A percentile compares a stretch with the other conserved stretches of the same genome.
Evolutionary conservation across 2,113 vertebrate genomes (phyloP).

Genomic region (Neolamprologus sp.): DNA sequence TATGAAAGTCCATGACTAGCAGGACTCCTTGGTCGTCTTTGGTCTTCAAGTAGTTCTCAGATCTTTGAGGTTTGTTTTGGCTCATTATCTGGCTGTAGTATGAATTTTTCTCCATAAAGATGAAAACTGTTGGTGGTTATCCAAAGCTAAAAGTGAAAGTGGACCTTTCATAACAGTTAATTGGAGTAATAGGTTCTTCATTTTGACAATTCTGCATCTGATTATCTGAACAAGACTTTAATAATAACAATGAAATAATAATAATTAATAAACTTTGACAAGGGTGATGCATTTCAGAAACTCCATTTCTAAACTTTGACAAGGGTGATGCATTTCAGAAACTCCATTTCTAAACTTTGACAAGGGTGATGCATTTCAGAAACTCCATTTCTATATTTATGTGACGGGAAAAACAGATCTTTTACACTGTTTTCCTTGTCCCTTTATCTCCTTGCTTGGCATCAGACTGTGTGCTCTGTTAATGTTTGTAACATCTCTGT

Average conservation of each 20-base stretch:
- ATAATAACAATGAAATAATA: background rate
- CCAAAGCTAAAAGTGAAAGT: background rate
- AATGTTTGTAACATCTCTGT: background rate
- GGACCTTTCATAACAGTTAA: background rate
- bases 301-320: background rate
- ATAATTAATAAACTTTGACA: background rate
- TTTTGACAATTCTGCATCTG: background rate
- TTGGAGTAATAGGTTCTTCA: background rate
- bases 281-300: background rate
- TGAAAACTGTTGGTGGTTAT: background rate
- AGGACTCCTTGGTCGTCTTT: background rate
- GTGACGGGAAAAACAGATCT: fast-evolving
- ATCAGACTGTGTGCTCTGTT: background rate
- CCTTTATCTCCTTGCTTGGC: background rate
- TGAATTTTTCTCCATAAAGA: background rate
- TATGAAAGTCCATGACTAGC: background rate
- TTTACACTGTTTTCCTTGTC: background rate
- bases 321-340: background rate
- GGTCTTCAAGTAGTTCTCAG: background rate
- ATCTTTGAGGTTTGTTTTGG: background rate
- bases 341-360: background rate
- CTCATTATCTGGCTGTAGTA: background rate
- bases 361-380: background rate
- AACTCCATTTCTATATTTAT: background rate
- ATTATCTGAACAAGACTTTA: background rate